phyloP scores from a whole-genome alignment of 2,888 invertebrate genomes.

The Hylaea fasciaria region DNA sequence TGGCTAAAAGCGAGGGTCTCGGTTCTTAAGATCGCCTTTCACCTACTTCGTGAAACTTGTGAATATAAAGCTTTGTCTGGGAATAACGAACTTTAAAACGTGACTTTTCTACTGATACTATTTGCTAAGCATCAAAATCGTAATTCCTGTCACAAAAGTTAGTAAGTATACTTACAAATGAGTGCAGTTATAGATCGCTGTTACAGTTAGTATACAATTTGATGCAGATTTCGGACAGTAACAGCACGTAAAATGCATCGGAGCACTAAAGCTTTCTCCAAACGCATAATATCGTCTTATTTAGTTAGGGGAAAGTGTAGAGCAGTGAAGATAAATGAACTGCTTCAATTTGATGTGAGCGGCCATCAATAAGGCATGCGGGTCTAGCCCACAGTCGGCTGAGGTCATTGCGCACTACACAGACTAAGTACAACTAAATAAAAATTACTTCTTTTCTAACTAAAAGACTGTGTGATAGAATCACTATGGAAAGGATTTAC shows the following conservation, averaged over 20 bases:
- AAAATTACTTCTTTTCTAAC: neutral
- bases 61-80: neutral
- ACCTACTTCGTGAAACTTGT: conserved; percentile 2
- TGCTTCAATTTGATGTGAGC: conserved; percentile 59
- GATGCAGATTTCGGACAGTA: conserved; percentile 28
- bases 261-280: conserved; percentile 54
- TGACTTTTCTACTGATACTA: neutral
- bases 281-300: conserved; percentile 54
- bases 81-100: neutral
- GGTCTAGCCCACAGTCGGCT: conserved; percentile 9
- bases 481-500: too few species aligned
- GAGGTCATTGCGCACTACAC: conserved; percentile 16
- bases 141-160: too few species aligned
- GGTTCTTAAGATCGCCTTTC: conserved; percentile 27
- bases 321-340: conserved; percentile 63
- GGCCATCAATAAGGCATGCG: conserved; percentile 49
- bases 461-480: neutral
- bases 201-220: conserved; percentile 14
- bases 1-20: conserved; percentile 19
- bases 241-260: conserved; percentile 36
- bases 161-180: too few species aligned
- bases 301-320: conserved; percentile 65
- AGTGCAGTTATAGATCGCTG: too few species aligned
- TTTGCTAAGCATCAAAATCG: too few species aligned
- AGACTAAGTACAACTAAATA: neutral